Evolutionary conservation across 23 tunicate genomes (phyloP).

Genomic region (Trididemnum clinides): DNA sequence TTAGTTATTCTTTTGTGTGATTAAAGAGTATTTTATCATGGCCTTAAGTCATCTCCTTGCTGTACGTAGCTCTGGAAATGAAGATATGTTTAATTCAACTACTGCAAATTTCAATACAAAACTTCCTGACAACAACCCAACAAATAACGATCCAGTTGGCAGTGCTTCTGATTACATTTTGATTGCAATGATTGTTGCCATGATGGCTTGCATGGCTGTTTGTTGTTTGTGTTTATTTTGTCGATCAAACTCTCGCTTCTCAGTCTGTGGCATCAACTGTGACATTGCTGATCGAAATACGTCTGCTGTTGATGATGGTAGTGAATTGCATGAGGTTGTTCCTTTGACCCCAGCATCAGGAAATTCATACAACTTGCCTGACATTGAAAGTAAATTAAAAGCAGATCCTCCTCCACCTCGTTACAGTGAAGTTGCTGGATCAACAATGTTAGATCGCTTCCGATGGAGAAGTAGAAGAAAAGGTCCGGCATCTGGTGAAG

Average conservation of each 20-base stretch:
- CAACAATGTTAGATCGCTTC: conserved; percentile 44
- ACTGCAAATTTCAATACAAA: no score
- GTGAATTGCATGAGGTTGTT: conserved; percentile 95
- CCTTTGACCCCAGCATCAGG: conserved; percentile 85
- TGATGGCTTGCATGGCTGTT: conserved; percentile 94
- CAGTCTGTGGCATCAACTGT: conserved; percentile 85
- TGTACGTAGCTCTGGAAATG: no score
- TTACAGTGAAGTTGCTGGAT: conserved; percentile 75
- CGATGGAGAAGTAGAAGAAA: conserved; percentile 33
- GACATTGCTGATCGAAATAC: conserved; percentile 69
- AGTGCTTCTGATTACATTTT: conserved; percentile 85
- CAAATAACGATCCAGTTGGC: conserved; percentile 27
- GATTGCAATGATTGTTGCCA: conserved; percentile 86
- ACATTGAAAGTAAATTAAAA: conserved; percentile 79
- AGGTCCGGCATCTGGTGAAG: background rate
- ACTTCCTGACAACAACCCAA: no score
- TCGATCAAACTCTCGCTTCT: conserved; percentile 62
- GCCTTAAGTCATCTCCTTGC: no score
- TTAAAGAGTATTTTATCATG: no score
- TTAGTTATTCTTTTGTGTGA: no score
- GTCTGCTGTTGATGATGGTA: conserved; percentile 67
- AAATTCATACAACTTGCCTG: conserved; percentile 47
- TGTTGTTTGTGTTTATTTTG: conserved; percentile 91
- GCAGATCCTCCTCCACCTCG: conserved; percentile 89
- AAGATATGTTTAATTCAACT: no score